Evolutionary conservation across 2,113 vertebrate species (phyloP).

Genomic region (Gallinago paraguaiae): DNA sequence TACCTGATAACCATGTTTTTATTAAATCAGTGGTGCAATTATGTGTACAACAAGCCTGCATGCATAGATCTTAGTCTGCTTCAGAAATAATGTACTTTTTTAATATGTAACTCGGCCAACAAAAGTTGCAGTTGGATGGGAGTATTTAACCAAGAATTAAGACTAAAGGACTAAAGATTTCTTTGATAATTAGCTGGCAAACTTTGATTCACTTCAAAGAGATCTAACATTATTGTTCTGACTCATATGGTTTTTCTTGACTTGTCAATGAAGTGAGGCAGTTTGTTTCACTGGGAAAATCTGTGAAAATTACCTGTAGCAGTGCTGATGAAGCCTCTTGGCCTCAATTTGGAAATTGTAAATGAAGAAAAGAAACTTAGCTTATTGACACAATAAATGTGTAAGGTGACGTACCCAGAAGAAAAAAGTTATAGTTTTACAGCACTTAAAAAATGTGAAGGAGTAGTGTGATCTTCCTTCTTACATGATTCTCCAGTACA

Average conservation of each 20-base stretch:
- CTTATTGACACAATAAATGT: neutral
- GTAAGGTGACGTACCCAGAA: neutral
- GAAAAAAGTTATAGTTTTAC: neutral
- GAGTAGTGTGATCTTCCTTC: neutral
- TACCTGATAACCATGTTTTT: neutral
- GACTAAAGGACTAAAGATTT: neutral
- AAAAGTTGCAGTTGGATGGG: neutral
- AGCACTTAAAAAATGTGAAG: neutral
- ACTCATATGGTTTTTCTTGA: neutral
- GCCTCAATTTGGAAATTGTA: neutral
- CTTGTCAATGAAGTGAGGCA: neutral
- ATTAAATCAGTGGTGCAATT: neutral
- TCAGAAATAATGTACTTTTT: neutral
- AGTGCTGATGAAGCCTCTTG: neutral
- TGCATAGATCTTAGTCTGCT: neutral
- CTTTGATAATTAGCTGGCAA: neutral
- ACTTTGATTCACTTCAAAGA: neutral
- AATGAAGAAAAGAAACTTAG: neutral
- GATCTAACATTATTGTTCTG: neutral
- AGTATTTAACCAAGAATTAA: neutral
- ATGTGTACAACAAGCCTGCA: neutral
- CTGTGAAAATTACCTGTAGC: neutral
- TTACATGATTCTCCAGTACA: neutral
- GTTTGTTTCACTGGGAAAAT: neutral
- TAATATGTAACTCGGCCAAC: neutral